Evolutionary conservation across 2,888 invertebrate species (phyloP).

Genomic region (Ormyrus pomaceus): DNA sequence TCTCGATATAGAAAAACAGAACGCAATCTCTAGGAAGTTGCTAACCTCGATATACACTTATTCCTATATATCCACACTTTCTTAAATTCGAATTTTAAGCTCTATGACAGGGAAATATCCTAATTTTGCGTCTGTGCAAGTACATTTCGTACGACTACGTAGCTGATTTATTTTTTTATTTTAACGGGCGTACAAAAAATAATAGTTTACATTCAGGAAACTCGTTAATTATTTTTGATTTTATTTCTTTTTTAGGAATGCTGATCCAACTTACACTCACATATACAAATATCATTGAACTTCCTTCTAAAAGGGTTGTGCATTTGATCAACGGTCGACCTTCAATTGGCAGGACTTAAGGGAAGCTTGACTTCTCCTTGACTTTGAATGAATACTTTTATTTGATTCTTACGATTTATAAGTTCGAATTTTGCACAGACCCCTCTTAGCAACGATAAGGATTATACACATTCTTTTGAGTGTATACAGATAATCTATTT

Average conservation of each 20-base stretch:
- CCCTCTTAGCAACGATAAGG: conserved; percentile 8
- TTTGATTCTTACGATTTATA: conserved; percentile 9
- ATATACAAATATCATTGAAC: conserved; percentile 22
- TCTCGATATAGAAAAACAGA: conserved; percentile 5
- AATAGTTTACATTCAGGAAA: conserved; percentile 5
- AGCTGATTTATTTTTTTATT: neutral
- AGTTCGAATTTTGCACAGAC: conserved; percentile 26
- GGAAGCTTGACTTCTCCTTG: neutral
- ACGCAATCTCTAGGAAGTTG: neutral
- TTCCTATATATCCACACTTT: conserved; percentile 2
- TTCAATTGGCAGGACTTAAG: conserved; percentile 48
- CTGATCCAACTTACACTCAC: conserved; percentile 2
- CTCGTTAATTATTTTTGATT: conserved; percentile 7
- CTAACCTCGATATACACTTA: conserved; percentile 25
- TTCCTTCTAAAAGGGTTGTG: conserved; percentile 51
- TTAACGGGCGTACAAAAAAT: neutral
- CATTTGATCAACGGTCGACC: conserved; percentile 33
- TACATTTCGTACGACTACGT: neutral
- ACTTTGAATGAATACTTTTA: neutral
- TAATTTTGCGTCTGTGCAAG: neutral
- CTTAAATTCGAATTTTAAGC: conserved; percentile 40
- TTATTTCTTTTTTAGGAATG: conserved; percentile 1
- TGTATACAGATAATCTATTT: neutral
- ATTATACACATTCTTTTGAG: neutral
- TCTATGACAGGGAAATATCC: neutral